phyloP scores from a whole-genome alignment of 2,797 vertebrate genomes.

The Cirrhinus molitorella region DNA sequence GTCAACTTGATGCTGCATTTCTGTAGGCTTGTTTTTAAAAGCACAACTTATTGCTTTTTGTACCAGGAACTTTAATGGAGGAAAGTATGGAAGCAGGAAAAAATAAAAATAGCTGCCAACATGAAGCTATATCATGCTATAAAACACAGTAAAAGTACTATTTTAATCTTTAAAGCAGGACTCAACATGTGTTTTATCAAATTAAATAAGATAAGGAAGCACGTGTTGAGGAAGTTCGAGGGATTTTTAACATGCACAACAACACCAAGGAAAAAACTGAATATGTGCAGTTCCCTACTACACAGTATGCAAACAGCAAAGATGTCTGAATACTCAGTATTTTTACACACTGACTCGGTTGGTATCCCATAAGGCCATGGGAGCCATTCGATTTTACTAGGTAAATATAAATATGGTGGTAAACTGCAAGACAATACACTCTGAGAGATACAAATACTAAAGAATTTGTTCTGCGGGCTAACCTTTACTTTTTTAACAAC shows the following conservation, averaged over 20 bases:
- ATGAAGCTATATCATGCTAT: slow-evolving; percentile 44
- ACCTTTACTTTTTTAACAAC: not conserved
- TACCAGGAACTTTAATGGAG: slow-evolving; percentile 12
- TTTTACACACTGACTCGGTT: not conserved
- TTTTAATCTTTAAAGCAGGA: slow-evolving; percentile 65
- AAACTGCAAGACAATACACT: not conserved
- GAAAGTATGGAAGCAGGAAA: slow-evolving; percentile 2
- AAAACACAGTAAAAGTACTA: slow-evolving; percentile 55
- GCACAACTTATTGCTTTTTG: slow-evolving; percentile 23
- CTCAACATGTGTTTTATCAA: slow-evolving; percentile 62
- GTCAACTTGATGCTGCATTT: slow-evolving; percentile 60
- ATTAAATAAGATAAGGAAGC: slow-evolving; percentile 66
- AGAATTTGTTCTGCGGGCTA: not conserved
- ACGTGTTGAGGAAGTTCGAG: slow-evolving; percentile 35
- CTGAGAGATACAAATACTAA: not conserved
- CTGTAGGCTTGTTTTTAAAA: slow-evolving; percentile 54
- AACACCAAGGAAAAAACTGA: not conserved
- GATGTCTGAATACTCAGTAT: not conserved
- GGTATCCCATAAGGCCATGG: not conserved
- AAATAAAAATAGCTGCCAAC: slow-evolving; percentile 45
- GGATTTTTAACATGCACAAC: slow-evolving; percentile 4
- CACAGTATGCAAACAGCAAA: not conserved
- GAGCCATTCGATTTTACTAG: not conserved
- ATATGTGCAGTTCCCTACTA: not conserved
- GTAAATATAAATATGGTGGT: not conserved